Conservation (phyloP, 2,888 invertebrate species). For the Suillia variegata region DNA sequence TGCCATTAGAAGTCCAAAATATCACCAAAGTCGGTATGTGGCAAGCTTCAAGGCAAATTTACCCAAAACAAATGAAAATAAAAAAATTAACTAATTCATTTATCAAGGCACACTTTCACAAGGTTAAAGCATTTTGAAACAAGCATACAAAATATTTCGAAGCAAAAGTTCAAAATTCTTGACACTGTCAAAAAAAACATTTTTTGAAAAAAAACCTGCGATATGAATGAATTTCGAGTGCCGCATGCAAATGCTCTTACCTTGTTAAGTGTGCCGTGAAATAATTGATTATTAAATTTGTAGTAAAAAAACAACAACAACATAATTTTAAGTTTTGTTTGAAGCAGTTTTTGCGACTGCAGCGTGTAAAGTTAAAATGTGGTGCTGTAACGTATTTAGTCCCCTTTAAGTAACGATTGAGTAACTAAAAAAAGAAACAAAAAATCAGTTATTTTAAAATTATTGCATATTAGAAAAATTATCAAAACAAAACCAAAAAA, state of each 20-base stretch:
- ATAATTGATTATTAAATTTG: background rate
- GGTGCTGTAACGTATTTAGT: constrained; percentile 48
- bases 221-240: too few species aligned
- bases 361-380: constrained; percentile 44
- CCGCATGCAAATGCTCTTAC: too few species aligned
- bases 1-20: too few species aligned
- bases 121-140: background rate
- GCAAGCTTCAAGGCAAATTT: too few species aligned
- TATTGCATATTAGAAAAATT: background rate
- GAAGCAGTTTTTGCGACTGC: constrained; percentile 31
- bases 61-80: too few species aligned
- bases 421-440: constrained; percentile 24
- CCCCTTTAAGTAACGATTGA: constrained; percentile 30
- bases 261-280: too few species aligned
- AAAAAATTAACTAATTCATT: too few species aligned
- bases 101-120: too few species aligned
- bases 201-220: too few species aligned
- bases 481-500: constrained; percentile 16
- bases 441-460: constrained; percentile 15
- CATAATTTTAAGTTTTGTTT: constrained; percentile 14
- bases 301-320: background rate
- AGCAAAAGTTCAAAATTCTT: constrained; percentile 33
- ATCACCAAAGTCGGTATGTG: too few species aligned
- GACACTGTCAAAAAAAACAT: too few species aligned
- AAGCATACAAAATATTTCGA: constrained; percentile 24